Percentiles rank a stretch among this genome's conserved stretches.
These are phyloP conservation scores for Leucoma salicis DNA, from an alignment of 2,888 invertebrate species.

Conservation along the genomic window DNA sequence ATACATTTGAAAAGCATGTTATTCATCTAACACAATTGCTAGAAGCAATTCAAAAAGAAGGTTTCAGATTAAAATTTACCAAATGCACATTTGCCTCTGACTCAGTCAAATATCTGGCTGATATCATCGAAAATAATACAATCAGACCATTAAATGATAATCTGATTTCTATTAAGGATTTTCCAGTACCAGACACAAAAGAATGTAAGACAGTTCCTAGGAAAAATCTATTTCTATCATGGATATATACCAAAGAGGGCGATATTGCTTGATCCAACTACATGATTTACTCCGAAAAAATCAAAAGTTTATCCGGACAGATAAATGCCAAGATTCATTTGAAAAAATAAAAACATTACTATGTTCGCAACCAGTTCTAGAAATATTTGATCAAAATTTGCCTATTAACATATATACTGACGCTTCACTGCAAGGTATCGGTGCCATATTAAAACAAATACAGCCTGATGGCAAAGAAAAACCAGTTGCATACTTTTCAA, in stretches of 20 bases:
- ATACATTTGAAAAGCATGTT: slow-evolving; percentile 3
- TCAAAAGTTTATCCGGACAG: slow-evolving; percentile 23
- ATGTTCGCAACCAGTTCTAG: neutral
- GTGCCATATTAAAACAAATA: slow-evolving; percentile 10
- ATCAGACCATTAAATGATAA: slow-evolving; percentile 31
- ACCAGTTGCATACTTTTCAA: slow-evolving; percentile 14
- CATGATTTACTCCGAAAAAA: slow-evolving; percentile 31
- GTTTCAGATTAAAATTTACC: slow-evolving; percentile 29
- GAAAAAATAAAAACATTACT: neutral
- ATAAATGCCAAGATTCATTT: slow-evolving; percentile 13
- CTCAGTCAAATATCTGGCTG: too few species aligned
- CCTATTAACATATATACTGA: neutral
- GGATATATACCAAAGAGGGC: slow-evolving; percentile 24
- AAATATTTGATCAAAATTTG: slow-evolving; percentile 1
- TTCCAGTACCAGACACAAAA: slow-evolving; percentile 20
- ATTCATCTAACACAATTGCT: too few species aligned
- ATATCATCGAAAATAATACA: slow-evolving; percentile 31
- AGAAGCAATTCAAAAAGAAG: slow-evolving; percentile 28
- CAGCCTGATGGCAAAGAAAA: slow-evolving; percentile 6
- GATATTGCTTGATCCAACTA: slow-evolving; percentile 1
- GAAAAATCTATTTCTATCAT: slow-evolving; percentile 30
- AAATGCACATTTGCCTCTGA: slow-evolving; percentile 18
- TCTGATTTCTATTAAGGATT: slow-evolving; percentile 28
- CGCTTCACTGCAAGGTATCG: neutral
- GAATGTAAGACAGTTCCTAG: slow-evolving; percentile 29